These are phyloP conservation scores for Agrilus cyanescens DNA, from an alignment of 2,888 invertebrate species.

Conservation along the genomic window DNA sequence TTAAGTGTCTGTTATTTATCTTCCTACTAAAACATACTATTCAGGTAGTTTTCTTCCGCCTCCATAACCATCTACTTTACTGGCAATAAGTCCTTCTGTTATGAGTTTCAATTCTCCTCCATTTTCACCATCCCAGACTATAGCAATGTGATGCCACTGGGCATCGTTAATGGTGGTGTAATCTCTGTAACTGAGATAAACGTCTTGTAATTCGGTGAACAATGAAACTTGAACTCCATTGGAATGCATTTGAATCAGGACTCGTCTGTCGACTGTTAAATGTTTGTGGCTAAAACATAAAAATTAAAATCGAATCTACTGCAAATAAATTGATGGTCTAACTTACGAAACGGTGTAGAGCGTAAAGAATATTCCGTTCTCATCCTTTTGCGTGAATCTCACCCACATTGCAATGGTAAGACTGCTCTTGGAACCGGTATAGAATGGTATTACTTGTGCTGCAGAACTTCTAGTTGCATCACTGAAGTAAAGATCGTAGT, in stretches of 20 bases:
- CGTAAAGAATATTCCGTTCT: slow-evolving; percentile 88
- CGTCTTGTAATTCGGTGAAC: slow-evolving; percentile 78
- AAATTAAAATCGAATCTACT: background rate
- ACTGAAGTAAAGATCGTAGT: slow-evolving; percentile 93
- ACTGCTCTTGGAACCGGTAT: slow-evolving; percentile 61
- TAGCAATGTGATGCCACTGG: slow-evolving; percentile 91
- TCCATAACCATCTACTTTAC: slow-evolving; percentile 81
- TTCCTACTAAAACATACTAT: slow-evolving; percentile 47
- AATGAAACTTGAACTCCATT: slow-evolving; percentile 87
- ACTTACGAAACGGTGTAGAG: slow-evolving; percentile 76
- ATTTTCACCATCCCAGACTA: slow-evolving; percentile 85
- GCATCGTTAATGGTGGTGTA: slow-evolving; percentile 91
- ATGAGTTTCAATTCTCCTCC: slow-evolving; percentile 80
- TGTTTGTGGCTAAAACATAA: slow-evolving; percentile 55
- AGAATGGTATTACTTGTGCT: slow-evolving; percentile 85
- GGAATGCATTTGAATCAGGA: slow-evolving; percentile 84
- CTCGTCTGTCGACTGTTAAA: slow-evolving; percentile 61
- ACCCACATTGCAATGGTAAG: slow-evolving; percentile 94
- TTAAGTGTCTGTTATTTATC: background rate
- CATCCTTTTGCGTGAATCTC: slow-evolving; percentile 82
- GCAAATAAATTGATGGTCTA: background rate
- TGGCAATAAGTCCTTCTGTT: slow-evolving; percentile 92
- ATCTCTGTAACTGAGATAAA: slow-evolving; percentile 81
- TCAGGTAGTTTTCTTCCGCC: slow-evolving; percentile 69
- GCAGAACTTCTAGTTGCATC: slow-evolving; percentile 84